Base-by-base conservation (phyloP, 1,140 invertebrate genomes). In the Drosophila kikkawai region DNA sequence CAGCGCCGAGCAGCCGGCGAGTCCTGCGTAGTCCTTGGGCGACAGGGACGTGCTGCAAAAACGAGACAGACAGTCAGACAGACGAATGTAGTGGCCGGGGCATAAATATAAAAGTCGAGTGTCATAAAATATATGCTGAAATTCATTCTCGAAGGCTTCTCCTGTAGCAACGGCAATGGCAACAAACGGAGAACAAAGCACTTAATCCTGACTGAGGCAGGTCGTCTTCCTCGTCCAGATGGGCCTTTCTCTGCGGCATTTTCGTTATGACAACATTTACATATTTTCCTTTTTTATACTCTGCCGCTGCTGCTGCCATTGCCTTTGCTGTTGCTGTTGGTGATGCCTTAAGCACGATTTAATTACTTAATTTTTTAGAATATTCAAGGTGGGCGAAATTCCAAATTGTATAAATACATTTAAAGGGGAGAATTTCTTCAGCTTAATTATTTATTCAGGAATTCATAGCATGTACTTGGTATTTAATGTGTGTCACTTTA, bases 21-120 rank as follows among this genome's bases (percentile, higher is more conserved):
- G 93, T 92, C 95, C 96, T 92, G 96, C 94, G 94, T 95, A 95
- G 94, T 96, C 96, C 95, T 96, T 96, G 71, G 51, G 61, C 45
- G 32, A 51, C 13, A 69, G 66, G 22, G 66, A 3, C 75, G 74
- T 75, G 57, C 83, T 80, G 77, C 45, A 87, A 77, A 19, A n/a
- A 13, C 51, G 47, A 77, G 1, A 53, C 22, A 71, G 29, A 70
- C 13, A 71, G 29, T 66, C 13, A 74, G 41, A 26, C 19, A 69
- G 47, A 47, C 55, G 67, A 74, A 77, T 82, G 59, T 65, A 76
- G 77, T 60, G 68, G 77, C 66, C 74, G 78, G 45, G 69, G 48
- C 82, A 75, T 87, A 90, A 81, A 88, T 87, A 90, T 87, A 78
- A 88, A 90, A 88, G 85, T 90, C 57, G 69, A 90, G 85, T 88